Conservation (phyloP, 2,888 invertebrate genomes). For the Amblyjoppa fuscipennis region DNA sequence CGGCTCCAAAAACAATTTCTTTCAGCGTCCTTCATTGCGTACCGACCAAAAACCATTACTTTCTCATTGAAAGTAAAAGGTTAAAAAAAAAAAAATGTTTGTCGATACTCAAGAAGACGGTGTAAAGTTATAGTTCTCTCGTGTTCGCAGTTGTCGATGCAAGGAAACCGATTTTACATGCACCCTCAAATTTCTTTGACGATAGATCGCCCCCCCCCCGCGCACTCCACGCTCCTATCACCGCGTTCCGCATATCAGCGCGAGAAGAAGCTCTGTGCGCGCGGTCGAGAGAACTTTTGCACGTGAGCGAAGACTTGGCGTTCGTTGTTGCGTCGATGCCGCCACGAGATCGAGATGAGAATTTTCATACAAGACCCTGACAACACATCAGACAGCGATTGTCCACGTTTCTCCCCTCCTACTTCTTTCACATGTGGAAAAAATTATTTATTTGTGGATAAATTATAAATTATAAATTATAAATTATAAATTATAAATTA, state of each 20-base stretch:
- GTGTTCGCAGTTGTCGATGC: background rate
- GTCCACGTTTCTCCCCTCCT: too few species aligned
- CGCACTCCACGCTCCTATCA: background rate
- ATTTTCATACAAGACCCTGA: conserved; percentile 11
- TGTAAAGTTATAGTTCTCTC: background rate
- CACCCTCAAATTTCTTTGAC: background rate
- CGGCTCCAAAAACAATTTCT: background rate
- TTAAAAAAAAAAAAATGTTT: background rate
- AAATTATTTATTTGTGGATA: too few species aligned
- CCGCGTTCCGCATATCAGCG: background rate
- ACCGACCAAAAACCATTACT: background rate
- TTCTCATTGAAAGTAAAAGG: background rate
- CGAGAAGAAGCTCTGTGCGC: background rate
- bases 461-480: too few species aligned
- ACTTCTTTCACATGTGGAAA: too few species aligned
- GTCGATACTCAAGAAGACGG: background rate
- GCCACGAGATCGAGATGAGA: conserved; percentile 2
- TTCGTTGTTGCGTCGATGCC: conserved; percentile 6
- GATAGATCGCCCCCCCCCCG: conserved; percentile 5
- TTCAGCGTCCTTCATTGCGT: background rate
- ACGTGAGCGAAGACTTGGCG: conserved; percentile 3
- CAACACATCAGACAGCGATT: background rate
- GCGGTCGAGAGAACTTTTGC: background rate
- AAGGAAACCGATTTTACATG: conserved; percentile 3
- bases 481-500: too few species aligned